Percentiles rank a stretch among this genome's conserved stretches.
These are phyloP conservation scores for Myoxocephalus aenaeus DNA, from an alignment of 2,797 vertebrate genomes.

Conservation along the genomic window DNA sequence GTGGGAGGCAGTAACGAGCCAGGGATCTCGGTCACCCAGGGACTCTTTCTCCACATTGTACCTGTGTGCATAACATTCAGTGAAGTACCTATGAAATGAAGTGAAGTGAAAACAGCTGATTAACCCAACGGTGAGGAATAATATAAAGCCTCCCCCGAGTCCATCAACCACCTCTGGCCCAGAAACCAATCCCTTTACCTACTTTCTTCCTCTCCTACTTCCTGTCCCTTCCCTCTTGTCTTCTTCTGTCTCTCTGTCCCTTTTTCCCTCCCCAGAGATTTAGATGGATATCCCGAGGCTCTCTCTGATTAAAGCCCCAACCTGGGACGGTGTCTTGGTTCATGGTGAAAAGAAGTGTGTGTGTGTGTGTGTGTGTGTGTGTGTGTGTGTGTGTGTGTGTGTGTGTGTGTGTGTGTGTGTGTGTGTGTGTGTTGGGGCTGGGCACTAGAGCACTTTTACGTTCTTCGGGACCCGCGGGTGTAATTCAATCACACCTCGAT, in stretches of 20 bases:
- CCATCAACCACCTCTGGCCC: slow-evolving; percentile 39
- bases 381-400: too few relatives aligned
- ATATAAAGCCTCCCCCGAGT: slow-evolving; percentile 31
- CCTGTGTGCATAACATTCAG: slow-evolving; percentile 63
- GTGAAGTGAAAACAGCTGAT: slow-evolving; percentile 72
- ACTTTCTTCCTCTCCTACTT: slow-evolving; percentile 30
- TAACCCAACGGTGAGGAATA: slow-evolving; percentile 61
- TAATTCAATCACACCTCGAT: slow-evolving; percentile 80
- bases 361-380: too few relatives aligned
- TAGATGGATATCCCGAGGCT: slow-evolving; percentile 63
- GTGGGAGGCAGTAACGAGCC: slow-evolving; percentile 56
- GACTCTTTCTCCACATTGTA: slow-evolving; percentile 50
- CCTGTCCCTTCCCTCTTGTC: slow-evolving; percentile 25
- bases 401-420: too few relatives aligned
- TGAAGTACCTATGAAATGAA: slow-evolving; percentile 60
- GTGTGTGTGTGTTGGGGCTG: neutral
- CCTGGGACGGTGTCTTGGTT: slow-evolving; percentile 50
- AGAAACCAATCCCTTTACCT: slow-evolving; percentile 22
- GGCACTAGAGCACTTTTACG: slow-evolving; percentile 47
- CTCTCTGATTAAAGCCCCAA: slow-evolving; percentile 71
- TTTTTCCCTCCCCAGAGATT: slow-evolving; percentile 55
- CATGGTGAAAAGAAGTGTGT: slow-evolving; percentile 30
- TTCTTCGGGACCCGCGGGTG: slow-evolving; percentile 54
- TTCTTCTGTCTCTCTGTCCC: slow-evolving; percentile 23
- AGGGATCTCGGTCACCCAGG: slow-evolving; percentile 59